These are phyloP conservation scores for Peromyscus leucopus DNA, from an alignment of 2,113 vertebrate genomes.

Conservation along the genomic window DNA sequence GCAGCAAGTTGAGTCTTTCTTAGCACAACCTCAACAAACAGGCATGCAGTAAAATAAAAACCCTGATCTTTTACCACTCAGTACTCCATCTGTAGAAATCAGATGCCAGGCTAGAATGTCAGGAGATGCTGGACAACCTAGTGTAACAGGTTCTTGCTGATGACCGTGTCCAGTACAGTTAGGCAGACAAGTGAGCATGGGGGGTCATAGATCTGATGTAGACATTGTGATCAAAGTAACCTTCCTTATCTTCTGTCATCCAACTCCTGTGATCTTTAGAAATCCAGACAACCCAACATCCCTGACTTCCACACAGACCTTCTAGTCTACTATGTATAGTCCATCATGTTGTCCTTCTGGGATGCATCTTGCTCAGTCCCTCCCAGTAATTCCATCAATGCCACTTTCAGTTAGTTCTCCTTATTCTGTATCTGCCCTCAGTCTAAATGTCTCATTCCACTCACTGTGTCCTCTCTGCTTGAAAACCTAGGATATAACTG, in stretches of 20 bases:
- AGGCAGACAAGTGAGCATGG: neutral
- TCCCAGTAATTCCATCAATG: no score
- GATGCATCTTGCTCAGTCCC: neutral
- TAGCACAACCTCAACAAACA: neutral
- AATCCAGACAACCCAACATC: neutral
- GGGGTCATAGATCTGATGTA: neutral
- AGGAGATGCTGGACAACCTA: neutral
- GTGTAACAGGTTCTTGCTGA: neutral
- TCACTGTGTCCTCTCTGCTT: neutral
- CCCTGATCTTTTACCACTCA: neutral
- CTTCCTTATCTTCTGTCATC: neutral
- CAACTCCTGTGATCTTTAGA: neutral
- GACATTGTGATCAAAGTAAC: neutral
- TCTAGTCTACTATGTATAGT: neutral
- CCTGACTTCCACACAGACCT: neutral
- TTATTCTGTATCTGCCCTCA: neutral
- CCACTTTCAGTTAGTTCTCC: neutral
- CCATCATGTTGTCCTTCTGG: neutral
- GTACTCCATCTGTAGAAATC: neutral
- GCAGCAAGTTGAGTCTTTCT: neutral
- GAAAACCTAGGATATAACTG: neutral
- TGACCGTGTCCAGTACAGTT: neutral
- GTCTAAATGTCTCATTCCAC: neutral
- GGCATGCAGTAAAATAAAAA: neutral
- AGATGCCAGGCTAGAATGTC: neutral